These are phyloP conservation scores for Noctua janthe DNA, from an alignment of 2,888 invertebrate species.

Conservation along the genomic window DNA sequence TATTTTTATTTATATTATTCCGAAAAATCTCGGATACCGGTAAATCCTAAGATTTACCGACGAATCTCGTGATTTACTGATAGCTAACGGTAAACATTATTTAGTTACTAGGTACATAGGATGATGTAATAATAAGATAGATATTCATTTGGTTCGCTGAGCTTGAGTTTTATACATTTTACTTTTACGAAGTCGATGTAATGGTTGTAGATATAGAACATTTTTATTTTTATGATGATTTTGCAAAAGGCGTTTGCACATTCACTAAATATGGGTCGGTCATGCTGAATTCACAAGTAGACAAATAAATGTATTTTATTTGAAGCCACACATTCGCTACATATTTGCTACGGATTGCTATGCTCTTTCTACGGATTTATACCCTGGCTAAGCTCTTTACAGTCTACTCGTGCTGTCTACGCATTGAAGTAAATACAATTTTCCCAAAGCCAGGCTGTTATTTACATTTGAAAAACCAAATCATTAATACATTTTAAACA, in stretches of 20 bases:
- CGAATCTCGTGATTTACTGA: slow-evolving; percentile 57
- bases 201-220: not conserved
- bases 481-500: no score
- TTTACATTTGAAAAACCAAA: no score
- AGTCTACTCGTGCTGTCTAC: not conserved
- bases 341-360: not conserved
- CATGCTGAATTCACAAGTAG: not conserved
- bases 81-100: slow-evolving; percentile 42
- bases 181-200: not conserved
- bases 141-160: slow-evolving; percentile 12
- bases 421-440: not conserved
- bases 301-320: not conserved
- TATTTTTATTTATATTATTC: slow-evolving; percentile 62
- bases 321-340: not conserved
- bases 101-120: slow-evolving; percentile 29
- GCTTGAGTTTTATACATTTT: not conserved
- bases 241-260: not conserved
- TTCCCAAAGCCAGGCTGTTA: no score
- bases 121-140: slow-evolving; percentile 15
- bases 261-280: not conserved
- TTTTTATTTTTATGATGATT: not conserved
- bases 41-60: slow-evolving; percentile 55
- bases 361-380: not conserved
- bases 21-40: slow-evolving; percentile 39
- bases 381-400: not conserved